These are phyloP conservation scores for Alosa sapidissima DNA, from an alignment of 2,797 vertebrate species.

Conservation along the genomic window DNA sequence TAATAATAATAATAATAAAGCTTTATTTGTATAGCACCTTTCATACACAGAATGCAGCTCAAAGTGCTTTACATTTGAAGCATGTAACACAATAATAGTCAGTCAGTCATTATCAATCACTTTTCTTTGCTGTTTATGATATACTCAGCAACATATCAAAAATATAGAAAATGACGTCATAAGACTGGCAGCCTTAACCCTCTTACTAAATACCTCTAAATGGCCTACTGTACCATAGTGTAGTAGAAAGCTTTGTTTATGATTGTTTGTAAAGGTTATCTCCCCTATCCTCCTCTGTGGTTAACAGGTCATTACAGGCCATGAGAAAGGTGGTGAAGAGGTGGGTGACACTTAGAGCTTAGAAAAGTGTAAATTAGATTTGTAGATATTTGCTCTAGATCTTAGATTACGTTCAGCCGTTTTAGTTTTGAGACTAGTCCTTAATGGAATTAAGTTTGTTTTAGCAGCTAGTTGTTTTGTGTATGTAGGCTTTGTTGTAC, in stretches of 20 bases:
- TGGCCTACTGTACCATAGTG: too few species aligned
- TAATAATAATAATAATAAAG: too few species aligned
- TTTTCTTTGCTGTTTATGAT: too few species aligned
- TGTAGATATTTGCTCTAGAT: neutral
- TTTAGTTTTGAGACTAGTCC: neutral
- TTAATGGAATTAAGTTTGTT: neutral
- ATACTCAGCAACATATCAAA: too few species aligned
- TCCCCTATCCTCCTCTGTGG: conserved; percentile 34
- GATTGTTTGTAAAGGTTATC: neutral
- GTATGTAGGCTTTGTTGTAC: neutral
- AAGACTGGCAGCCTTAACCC: too few species aligned
- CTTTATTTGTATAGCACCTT: too few species aligned
- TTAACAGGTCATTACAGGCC: conserved; percentile 50
- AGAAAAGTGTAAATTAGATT: neutral
- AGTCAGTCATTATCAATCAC: too few species aligned
- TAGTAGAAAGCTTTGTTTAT: neutral
- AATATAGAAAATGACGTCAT: too few species aligned
- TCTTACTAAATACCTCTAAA: too few species aligned
- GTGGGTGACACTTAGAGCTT: conserved; percentile 50
- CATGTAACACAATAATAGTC: too few species aligned
- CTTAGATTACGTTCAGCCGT: neutral
- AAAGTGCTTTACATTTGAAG: too few species aligned
- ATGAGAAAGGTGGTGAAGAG: conserved; percentile 48
- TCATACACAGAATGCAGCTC: too few species aligned
- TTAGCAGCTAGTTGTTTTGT: neutral